Evolutionary conservation across 2,888 invertebrate species (phyloP).

Genomic region (Apamea sordens): DNA sequence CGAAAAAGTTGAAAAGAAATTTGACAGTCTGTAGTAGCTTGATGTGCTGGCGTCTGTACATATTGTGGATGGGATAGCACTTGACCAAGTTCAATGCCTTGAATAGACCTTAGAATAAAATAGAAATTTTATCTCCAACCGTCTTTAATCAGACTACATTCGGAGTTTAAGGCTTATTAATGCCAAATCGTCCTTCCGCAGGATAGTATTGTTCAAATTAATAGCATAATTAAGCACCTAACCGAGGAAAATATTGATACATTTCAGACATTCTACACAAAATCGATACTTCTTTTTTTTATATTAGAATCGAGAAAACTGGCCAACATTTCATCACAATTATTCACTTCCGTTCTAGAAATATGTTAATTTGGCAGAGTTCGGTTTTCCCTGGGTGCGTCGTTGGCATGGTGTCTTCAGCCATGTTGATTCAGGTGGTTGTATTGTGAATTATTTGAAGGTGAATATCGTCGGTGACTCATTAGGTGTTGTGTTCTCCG

Average conservation of each 20-base stretch:
- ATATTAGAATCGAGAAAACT: not conserved
- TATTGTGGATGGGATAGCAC: too few species aligned
- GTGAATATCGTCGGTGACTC: slow-evolving; percentile 56
- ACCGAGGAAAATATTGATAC: not conserved
- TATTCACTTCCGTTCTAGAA: slow-evolving; percentile 29
- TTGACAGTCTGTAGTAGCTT: too few species aligned
- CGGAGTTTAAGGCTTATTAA: not conserved
- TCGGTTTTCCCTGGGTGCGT: slow-evolving; percentile 27
- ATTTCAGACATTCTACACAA: slow-evolving; percentile 1
- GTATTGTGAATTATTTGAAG: slow-evolving; percentile 61
- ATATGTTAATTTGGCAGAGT: slow-evolving; percentile 39
- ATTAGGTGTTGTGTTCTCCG: slow-evolving; percentile 16
- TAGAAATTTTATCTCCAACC: too few species aligned
- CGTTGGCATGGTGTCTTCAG: slow-evolving; percentile 24
- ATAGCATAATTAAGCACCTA: not conserved
- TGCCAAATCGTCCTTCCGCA: not conserved
- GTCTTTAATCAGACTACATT: not conserved
- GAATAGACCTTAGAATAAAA: not conserved
- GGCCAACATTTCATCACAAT: not conserved
- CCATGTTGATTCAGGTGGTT: slow-evolving; percentile 63
- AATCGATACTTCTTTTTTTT: slow-evolving; percentile 1
- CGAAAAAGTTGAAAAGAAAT: too few species aligned
- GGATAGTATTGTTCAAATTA: not conserved
- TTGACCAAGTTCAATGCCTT: not conserved
- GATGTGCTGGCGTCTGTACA: too few species aligned